Evolutionary conservation across 1,140 invertebrate species (phyloP).

Genomic region (Drosophila arizonae): DNA sequence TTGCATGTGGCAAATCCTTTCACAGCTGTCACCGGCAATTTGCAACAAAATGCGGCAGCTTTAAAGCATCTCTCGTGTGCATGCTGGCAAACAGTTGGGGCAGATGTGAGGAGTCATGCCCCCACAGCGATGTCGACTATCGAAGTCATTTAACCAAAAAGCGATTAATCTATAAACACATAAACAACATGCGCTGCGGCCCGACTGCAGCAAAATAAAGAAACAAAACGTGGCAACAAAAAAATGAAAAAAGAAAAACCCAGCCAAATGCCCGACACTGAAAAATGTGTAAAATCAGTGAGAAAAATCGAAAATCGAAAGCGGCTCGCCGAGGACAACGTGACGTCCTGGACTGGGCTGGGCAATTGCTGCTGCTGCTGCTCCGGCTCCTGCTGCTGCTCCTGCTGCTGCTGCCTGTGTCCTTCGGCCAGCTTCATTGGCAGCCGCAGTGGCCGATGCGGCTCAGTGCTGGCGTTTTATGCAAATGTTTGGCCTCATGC

Average conservation of each 20-base stretch:
- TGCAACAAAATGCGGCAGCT: slow-evolving; percentile 50
- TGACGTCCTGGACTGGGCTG: neutral
- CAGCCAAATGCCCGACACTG: slow-evolving; percentile 59
- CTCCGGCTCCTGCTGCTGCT: neutral
- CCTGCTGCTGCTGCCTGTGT: slow-evolving; percentile 6
- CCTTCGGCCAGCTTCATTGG: slow-evolving; percentile 12
- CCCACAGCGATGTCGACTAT: slow-evolving; percentile 48
- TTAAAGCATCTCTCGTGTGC: slow-evolving; percentile 35
- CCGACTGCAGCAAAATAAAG: slow-evolving; percentile 6
- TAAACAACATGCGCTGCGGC: slow-evolving; percentile 73
- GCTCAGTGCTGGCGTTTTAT: slow-evolving; percentile 63
- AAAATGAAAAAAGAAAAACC: neutral
- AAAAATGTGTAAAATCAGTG: slow-evolving; percentile 78
- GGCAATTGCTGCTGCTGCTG: neutral
- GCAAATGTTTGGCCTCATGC: slow-evolving; percentile 78
- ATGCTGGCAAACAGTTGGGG: neutral
- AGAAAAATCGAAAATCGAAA: slow-evolving; percentile 76
- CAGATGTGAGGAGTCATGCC: neutral
- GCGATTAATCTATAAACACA: slow-evolving; percentile 82
- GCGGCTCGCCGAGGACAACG: neutral
- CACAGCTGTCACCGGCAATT: slow-evolving; percentile 53
- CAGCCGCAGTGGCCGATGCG: slow-evolving; percentile 12
- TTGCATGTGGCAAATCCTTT: slow-evolving; percentile 4
- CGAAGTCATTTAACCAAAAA: slow-evolving; percentile 80
- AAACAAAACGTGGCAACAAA: neutral